A percentile compares a stretch with the other conserved stretches of the same genome.
These are phyloP conservation scores for Chamaetylas fuelleborni DNA, from an alignment of 2,113 vertebrate genomes.

Conservation along the genomic window DNA sequence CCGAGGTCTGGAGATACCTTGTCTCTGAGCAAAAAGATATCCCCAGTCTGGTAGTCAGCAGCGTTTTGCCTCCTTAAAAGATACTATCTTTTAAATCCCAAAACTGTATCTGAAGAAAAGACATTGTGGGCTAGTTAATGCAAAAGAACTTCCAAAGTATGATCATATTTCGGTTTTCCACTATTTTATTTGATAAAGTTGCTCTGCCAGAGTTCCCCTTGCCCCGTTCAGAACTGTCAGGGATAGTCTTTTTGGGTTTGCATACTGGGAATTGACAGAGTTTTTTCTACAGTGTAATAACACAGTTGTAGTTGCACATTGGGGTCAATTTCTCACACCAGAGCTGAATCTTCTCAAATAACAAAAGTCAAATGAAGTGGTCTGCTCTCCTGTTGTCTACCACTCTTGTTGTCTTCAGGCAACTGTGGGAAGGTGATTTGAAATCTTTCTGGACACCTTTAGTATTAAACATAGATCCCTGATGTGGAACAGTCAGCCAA, in stretches of 20 bases:
- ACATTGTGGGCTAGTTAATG: neutral
- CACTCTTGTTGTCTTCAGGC: neutral
- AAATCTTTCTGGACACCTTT: neutral
- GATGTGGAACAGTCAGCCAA: neutral
- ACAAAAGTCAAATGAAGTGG: neutral
- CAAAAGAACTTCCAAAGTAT: neutral
- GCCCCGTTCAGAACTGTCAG: neutral
- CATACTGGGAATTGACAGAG: neutral
- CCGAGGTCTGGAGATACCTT: neutral
- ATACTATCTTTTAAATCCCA: neutral
- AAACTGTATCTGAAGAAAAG: neutral
- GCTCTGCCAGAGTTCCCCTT: neutral
- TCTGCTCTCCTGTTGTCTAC: neutral
- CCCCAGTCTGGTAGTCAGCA: neutral
- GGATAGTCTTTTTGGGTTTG: neutral
- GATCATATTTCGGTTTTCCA: neutral
- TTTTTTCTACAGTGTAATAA: neutral
- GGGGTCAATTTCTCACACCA: neutral
- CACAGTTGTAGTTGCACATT: neutral
- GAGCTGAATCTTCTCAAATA: neutral
- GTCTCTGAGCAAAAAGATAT: conserved; percentile 20
- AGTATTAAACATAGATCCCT: neutral
- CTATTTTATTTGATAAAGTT: neutral
- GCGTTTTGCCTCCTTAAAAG: neutral
- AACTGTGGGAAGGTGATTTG: neutral